Evolutionary conservation across 2,888 invertebrate species (phyloP), one percentile per base, ranked within the genome.

Genomic region (Amphipoea lucens): DNA sequence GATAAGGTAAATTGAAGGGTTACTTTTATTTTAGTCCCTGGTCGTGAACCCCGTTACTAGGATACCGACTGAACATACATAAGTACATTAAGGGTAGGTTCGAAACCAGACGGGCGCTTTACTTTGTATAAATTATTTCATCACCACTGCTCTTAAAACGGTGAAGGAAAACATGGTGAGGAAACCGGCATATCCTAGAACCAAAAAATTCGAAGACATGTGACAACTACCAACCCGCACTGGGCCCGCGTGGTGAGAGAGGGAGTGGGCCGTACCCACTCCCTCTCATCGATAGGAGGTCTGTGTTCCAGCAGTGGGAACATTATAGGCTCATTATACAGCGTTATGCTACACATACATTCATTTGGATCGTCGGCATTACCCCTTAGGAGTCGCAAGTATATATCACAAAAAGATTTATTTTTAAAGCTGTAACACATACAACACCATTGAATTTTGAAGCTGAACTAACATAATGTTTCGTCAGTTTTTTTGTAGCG

Each of bases 401-500:
- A 54, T 54, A 36, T 23, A 6, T 12, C 54, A 77, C 17, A 36
- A 42, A 51, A 73, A 3, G n/a, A n/a, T 66, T 57, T 78, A n/a
- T 69, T 69, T 63, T n/a, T 45, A 9, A 79, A 60, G 14, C 60
- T 42, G 4, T 45, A 23, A 45, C 45, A 29, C 29, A 29, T 29
- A 29, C 29, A n/a, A 45, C 36, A 48, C 4, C 4, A 66, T 45
- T 45, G 40, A 65, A 48, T 57, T 57, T 23, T 29, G 57, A 83
- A 67, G 45, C 83, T 62, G 70, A 71, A 62, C 45, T 60, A 54
- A 65, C 77, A 45, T 57, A 68, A 51, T 73, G 29, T 78, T 76
- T 72, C 51, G 76, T 70, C 62, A 71, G 62, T 77, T 69, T 79
- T 74, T 74, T 79, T 69, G 57, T 67, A 70, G 70, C 66, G 63